Conservation (phyloP, 2,113 vertebrate genomes). For the Carettochelys insculpta region DNA sequence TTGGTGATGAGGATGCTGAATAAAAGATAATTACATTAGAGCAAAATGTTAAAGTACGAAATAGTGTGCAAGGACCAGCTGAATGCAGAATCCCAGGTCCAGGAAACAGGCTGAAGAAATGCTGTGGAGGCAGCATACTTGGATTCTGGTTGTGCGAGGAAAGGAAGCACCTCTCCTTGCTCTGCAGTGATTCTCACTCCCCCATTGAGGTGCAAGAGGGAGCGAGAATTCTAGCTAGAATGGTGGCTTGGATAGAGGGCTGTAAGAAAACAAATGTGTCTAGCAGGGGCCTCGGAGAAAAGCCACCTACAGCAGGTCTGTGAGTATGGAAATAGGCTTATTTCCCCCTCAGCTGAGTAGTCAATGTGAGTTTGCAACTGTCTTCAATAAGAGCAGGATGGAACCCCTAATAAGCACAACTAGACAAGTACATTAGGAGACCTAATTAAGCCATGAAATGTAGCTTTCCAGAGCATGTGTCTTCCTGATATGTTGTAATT, state of each 20-base stretch:
- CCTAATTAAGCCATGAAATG: neutral
- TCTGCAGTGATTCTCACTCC: neutral
- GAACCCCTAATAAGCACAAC: rapidly evolving
- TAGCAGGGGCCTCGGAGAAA: neutral
- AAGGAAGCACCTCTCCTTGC: neutral
- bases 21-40: neutral
- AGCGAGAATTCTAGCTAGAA: neutral
- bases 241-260: neutral
- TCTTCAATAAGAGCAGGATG: neutral
- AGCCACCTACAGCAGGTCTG: neutral
- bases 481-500: neutral
- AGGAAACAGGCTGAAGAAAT: neutral
- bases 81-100: neutral
- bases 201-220: neutral
- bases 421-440: rapidly evolving
- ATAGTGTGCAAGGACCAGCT: neutral
- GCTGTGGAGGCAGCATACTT: neutral
- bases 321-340: neutral
- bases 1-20: neutral
- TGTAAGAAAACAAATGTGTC: neutral
- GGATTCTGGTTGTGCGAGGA: neutral
- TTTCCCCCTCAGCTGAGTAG: neutral
- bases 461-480: neutral
- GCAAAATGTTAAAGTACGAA: neutral
- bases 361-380: too few species aligned